A percentile compares a stretch with the other conserved stretches of the same genome.
Conservation (phyloP, 2,113 vertebrate genomes). For the Agapornis roseicollis region DNA sequence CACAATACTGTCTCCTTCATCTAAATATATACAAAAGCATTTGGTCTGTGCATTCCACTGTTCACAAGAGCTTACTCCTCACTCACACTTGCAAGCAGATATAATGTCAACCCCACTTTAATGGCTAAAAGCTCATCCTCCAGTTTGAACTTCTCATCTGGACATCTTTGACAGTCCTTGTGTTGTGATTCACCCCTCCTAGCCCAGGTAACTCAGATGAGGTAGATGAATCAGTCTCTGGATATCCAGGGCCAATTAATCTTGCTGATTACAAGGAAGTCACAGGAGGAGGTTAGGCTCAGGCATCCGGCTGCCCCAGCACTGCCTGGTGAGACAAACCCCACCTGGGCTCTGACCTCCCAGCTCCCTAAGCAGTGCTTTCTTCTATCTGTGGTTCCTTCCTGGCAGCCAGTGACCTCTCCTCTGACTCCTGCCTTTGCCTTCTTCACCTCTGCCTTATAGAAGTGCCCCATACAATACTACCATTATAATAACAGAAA, state of each 20-base stretch:
- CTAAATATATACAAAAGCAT: neutral
- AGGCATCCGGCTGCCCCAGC: neutral
- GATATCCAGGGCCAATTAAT: neutral
- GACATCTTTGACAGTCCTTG: neutral
- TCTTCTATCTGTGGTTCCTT: constrained; percentile 15
- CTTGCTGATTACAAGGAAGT: neutral
- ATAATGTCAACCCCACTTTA: neutral
- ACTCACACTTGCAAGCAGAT: neutral
- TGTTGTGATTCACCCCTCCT: neutral
- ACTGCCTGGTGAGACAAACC: neutral
- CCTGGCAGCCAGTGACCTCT: neutral
- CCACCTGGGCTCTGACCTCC: constrained; percentile 39
- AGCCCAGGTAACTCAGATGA: constrained; percentile 3
- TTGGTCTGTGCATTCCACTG: neutral
- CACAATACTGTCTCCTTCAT: neutral
- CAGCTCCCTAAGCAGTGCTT: neutral
- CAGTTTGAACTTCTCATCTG: neutral
- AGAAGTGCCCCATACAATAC: neutral
- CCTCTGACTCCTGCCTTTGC: neutral
- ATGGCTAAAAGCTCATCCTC: neutral
- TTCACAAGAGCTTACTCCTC: neutral
- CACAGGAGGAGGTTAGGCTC: neutral
- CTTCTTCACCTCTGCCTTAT: neutral
- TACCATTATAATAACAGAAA: neutral
- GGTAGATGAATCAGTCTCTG: neutral